A percentile compares a stretch with the other conserved stretches of the same genome.
Conservation (phyloP, 2,797 vertebrate genomes). For the Dicrostonyx torquatus region DNA sequence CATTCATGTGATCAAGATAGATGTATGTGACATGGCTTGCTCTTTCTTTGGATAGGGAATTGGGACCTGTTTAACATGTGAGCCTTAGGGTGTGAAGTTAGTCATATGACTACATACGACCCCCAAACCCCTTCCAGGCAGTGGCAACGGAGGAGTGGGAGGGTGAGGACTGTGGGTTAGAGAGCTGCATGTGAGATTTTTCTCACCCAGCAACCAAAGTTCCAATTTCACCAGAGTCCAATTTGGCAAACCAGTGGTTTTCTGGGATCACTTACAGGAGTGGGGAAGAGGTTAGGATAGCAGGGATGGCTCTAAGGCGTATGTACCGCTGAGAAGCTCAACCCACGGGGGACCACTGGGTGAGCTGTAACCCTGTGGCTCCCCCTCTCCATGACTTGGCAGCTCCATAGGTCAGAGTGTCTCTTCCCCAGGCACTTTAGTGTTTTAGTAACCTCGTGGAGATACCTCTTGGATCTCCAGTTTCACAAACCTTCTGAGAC, state of each 20-base stretch:
- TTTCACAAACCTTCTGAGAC: not conserved
- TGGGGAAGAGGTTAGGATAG: not conserved
- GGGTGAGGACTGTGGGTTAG: not conserved
- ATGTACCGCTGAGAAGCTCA: not conserved
- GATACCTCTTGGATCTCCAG: not conserved
- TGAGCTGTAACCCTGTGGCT: not conserved
- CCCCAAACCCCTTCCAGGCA: not conserved
- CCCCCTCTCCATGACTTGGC: not conserved
- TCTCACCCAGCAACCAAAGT: not conserved
- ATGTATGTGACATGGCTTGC: not conserved
- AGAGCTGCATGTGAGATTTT: not conserved
- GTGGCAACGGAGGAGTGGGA: too few species aligned
- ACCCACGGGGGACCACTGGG: not conserved
- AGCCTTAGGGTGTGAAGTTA: not conserved
- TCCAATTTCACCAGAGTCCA: not conserved
- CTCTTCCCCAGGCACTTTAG: not conserved
- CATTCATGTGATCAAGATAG: not conserved
- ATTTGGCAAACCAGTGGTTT: not conserved
- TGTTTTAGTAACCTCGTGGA: not conserved
- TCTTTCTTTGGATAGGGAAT: not conserved
- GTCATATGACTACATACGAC: not conserved
- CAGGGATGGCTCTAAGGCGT: not conserved
- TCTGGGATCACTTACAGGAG: not conserved
- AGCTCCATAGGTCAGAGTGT: not conserved
- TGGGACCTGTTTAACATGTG: not conserved